Conservation (phyloP, 1,140 invertebrate genomes). For the Pygmarrhopalites habei region DNA sequence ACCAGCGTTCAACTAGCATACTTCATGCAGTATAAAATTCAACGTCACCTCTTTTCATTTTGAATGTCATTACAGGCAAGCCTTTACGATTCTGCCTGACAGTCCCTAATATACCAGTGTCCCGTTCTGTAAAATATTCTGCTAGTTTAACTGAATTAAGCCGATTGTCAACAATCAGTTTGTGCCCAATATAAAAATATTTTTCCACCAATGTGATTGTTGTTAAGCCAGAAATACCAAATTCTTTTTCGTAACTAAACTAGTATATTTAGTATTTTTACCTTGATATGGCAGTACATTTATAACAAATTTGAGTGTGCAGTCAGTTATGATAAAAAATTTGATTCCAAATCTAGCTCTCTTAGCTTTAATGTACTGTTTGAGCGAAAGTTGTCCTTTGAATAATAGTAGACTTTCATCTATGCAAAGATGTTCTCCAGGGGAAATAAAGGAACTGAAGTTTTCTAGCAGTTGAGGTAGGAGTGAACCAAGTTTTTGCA, state of each 20-base stretch:
- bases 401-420: slow-evolving; percentile 40
- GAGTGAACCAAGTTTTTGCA: too few species aligned
- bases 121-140: slow-evolving; percentile 40
- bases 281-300: slow-evolving; percentile 42
- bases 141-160: slow-evolving; percentile 44
- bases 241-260: slow-evolving; percentile 28
- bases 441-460: neutral
- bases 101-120: slow-evolving; percentile 42
- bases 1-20: neutral
- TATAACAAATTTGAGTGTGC: slow-evolving; percentile 42
- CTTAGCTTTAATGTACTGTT: slow-evolving; percentile 43
- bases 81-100: slow-evolving; percentile 13
- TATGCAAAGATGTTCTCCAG: neutral
- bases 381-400: slow-evolving; percentile 42
- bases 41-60: slow-evolving; percentile 2
- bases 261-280: too few species aligned
- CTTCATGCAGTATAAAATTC: neutral
- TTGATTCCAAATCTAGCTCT: slow-evolving; percentile 44
- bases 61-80: neutral
- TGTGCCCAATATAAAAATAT: slow-evolving; percentile 42
- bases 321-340: slow-evolving; percentile 42
- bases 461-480: too few species aligned
- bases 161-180: slow-evolving; percentile 46
- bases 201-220: slow-evolving; percentile 23
- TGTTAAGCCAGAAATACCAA: slow-evolving; percentile 35